Evolutionary conservation across 2,888 invertebrate species (phyloP).

Genomic region (Uloborus plumipes): DNA sequence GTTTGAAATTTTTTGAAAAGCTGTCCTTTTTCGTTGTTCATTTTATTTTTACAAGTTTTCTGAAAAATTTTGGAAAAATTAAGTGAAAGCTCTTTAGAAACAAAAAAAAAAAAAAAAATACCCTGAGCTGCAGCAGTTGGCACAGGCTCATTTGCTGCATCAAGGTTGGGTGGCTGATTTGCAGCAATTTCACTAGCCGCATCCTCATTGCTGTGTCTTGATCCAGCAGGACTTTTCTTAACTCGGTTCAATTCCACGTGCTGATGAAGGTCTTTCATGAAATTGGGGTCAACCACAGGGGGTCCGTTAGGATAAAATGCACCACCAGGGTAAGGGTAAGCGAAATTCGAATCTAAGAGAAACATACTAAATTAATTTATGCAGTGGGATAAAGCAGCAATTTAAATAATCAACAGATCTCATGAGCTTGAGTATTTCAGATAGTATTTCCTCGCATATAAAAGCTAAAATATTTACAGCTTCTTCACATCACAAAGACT

Average conservation of each 20-base stretch:
- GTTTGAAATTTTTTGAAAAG: no score
- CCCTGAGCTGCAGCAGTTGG: background rate
- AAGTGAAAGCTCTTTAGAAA: no score
- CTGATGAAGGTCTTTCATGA: slow-evolving; percentile 28
- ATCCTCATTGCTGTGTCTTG: slow-evolving; percentile 22
- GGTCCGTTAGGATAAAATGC: slow-evolving; percentile 51
- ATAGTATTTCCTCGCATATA: no score
- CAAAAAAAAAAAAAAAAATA: background rate
- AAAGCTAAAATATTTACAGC: no score
- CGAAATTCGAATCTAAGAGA: slow-evolving; percentile 45
- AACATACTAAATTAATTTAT: background rate
- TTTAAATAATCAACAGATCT: no score
- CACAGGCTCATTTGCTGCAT: background rate
- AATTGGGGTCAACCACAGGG: slow-evolving; percentile 38
- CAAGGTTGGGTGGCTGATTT: background rate
- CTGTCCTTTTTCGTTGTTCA: no score
- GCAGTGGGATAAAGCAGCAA: no score
- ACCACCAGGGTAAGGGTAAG: slow-evolving; percentile 67
- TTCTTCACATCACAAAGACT: no score
- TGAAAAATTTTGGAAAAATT: no score
- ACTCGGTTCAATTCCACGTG: slow-evolving; percentile 14
- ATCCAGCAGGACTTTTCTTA: slow-evolving; percentile 21
- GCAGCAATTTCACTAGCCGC: slow-evolving; percentile 1
- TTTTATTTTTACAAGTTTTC: background rate
- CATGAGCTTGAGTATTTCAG: no score